Percentiles rank a stretch among this genome's conserved stretches.
phyloP scores from a whole-genome alignment of 2,888 invertebrate genomes.

The Latrodectus elegans region DNA sequence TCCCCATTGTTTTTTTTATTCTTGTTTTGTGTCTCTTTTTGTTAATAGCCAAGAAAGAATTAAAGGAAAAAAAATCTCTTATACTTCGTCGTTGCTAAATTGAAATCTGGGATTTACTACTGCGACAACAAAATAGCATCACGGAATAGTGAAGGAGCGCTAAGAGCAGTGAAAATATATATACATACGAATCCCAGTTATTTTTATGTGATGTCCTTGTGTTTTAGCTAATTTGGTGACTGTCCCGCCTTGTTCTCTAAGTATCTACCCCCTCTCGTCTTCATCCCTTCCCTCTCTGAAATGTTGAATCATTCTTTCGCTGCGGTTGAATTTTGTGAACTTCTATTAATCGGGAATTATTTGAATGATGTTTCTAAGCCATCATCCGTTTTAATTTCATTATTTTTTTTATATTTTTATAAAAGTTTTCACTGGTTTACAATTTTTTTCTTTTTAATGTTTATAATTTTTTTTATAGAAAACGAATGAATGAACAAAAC shows the following conservation, averaged over 20 bases:
- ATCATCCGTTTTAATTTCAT: too few relatives aligned
- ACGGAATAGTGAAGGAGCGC: slow-evolving; percentile 4
- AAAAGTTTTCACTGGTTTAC: too few relatives aligned
- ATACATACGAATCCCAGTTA: slow-evolving; percentile 26
- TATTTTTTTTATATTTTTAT: too few relatives aligned
- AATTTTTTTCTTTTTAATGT: too few relatives aligned
- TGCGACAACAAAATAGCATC: slow-evolving; percentile 10
- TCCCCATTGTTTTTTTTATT: too few relatives aligned
- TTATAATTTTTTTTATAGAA: too few relatives aligned
- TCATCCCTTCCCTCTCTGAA: neutral
- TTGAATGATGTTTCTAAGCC: too few relatives aligned
- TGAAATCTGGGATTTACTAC: slow-evolving; percentile 14
- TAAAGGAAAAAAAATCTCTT: neutral
- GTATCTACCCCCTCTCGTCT: neutral
- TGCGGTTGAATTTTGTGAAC: slow-evolving; percentile 39
- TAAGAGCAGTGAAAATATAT: slow-evolving; percentile 33
- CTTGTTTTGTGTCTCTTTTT: too few relatives aligned
- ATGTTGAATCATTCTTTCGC: slow-evolving; percentile 52
- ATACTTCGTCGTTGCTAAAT: neutral
- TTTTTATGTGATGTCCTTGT: slow-evolving; percentile 64
- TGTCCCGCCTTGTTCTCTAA: slow-evolving; percentile 53
- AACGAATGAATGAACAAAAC: too few relatives aligned
- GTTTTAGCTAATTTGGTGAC: slow-evolving; percentile 45
- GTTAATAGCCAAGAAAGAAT: neutral
- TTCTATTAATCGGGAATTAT: too few relatives aligned